These are phyloP conservation scores for Acridotheres tristis DNA, from an alignment of 2,797 vertebrate genomes.

Conservation along the genomic window DNA sequence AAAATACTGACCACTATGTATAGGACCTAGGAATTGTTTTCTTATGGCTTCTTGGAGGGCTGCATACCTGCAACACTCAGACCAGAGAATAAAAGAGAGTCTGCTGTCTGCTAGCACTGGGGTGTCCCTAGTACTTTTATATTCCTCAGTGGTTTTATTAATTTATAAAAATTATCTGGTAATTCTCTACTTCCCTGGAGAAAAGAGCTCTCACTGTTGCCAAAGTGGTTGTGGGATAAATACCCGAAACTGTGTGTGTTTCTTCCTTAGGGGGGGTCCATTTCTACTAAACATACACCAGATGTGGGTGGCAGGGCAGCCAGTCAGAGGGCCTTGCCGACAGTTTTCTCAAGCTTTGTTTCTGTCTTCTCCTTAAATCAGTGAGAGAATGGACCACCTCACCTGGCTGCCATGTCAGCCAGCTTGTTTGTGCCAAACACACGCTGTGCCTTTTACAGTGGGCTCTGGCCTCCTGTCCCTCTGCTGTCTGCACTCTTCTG, in stretches of 20 bases:
- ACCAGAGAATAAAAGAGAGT: background rate
- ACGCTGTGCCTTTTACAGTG: background rate
- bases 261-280: background rate
- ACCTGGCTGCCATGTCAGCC: background rate
- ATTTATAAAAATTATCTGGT: background rate
- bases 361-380: background rate
- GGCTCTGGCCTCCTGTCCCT: background rate
- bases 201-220: background rate
- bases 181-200: background rate
- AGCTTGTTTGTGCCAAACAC: constrained; percentile 14
- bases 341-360: background rate
- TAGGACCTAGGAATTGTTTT: background rate
- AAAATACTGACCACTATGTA: background rate
- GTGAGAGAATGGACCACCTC: background rate
- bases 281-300: background rate
- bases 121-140: background rate
- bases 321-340: background rate
- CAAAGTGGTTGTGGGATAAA: background rate
- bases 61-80: background rate
- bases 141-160: background rate
- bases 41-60: background rate
- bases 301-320: background rate
- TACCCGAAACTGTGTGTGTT: background rate
- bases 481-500: background rate
- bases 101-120: background rate